Evolutionary conservation across 2,888 invertebrate species (phyloP), one percentile per base, ranked within the genome.

Genomic region (Bursaphelenchus okinawaensis): DNA sequence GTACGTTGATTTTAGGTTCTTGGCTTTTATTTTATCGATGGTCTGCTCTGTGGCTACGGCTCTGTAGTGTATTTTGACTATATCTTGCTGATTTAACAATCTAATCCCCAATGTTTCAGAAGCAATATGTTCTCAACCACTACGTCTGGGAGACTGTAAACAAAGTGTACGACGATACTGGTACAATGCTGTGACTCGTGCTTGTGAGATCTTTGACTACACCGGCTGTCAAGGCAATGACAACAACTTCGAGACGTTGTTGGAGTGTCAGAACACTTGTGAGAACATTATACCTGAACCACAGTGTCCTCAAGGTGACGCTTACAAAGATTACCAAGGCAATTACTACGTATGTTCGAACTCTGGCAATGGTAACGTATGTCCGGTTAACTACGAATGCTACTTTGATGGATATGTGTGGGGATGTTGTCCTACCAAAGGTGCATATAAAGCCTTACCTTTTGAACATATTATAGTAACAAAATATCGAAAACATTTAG

Each of bases 311-410:
- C 81, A 81, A 69, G 81, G 81, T 55, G 78, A 81, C 65, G 81
- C 81, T 23, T 81, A 81, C 73, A 81, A 82, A 67, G 81, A 81
- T 68, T 80, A 76, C 59, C 77, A 79, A 65, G 81, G 81, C 58
- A 81, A 79, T 68, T 79, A 78, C 67, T 77, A 76, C 65, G 74
- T 75, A 20, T 82, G 81, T 71, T 78, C 78, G 20, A 78, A 75
- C 61, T 75, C 78, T 4, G 79, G 79, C 20, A 64, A 74, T 12
- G 67, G 57, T 4, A 75, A 77, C 59, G 68, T 69, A 4, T 77
- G 77, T 58, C 77, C 77, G 4, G 72, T 74, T 22, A 78, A 78
- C 57, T 77, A 75, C 60, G 78, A 78, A 61, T 79, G 78, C 55
- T 76, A 74, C 55, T 78, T 73, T 50, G 78, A 82, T 61, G 82